A percentile compares a stretch with the other conserved stretches of the same genome.
Conservation (phyloP, 2,888 invertebrate genomes). For the Entomobrya multifasciata region DNA sequence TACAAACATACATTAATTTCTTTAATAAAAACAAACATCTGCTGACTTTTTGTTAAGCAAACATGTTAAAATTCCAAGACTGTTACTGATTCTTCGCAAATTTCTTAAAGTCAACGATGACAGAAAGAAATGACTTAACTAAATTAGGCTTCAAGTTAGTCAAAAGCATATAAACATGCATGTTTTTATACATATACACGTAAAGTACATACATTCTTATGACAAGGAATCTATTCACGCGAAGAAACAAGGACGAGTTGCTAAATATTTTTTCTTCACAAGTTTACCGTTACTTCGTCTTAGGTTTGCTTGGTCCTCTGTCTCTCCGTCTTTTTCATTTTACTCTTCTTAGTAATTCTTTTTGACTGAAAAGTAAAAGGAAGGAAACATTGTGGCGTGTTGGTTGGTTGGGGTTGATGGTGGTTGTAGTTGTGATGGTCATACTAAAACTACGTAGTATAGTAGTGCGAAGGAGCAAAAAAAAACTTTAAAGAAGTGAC, state of each 20-base stretch:
- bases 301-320: too few species aligned
- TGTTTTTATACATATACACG: too few species aligned
- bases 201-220: background rate
- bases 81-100: background rate
- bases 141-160: background rate
- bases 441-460: background rate
- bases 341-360: conserved; percentile 14
- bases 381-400: conserved; percentile 9
- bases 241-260: too few species aligned
- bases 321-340: background rate
- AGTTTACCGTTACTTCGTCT: too few species aligned
- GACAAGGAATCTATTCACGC: background rate
- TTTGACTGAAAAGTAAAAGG: conserved; percentile 20
- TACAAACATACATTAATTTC: too few species aligned
- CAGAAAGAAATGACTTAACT: background rate
- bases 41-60: background rate
- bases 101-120: background rate
- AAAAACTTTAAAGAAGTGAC: conserved; percentile 38
- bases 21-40: too few species aligned
- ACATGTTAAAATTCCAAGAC: background rate
- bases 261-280: too few species aligned
- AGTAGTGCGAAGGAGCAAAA: too few species aligned
- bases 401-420: background rate
- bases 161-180: too few species aligned
- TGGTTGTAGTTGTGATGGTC: too few species aligned